Conservation (phyloP, 2,888 invertebrate genomes). For the Tetramorium bicarinatum region DNA sequence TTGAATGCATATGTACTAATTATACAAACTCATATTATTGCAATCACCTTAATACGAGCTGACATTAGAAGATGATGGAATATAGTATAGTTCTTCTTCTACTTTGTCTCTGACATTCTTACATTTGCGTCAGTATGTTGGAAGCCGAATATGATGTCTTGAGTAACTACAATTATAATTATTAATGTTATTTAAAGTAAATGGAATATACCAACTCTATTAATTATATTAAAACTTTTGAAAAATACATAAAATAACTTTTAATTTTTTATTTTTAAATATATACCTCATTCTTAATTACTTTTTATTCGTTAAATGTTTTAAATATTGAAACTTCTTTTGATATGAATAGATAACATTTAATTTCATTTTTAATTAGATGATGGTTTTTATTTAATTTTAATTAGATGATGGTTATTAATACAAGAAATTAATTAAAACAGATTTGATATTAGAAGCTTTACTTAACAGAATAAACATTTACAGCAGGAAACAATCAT, state of each 20-base stretch:
- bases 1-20: background rate
- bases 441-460: background rate
- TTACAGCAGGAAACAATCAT: constrained; percentile 39
- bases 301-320: background rate
- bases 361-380: background rate
- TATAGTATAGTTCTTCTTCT: background rate
- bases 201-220: background rate
- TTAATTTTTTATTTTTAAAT: background rate
- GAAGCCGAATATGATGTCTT: constrained; percentile 58
- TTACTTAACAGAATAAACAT: constrained; percentile 43
- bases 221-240: background rate
- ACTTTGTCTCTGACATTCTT: background rate
- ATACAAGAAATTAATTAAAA: background rate
- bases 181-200: background rate
- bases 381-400: too few relatives aligned
- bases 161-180: constrained; percentile 44
- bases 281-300: too few relatives aligned
- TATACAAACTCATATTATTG: background rate
- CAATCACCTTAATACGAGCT: background rate
- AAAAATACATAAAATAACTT: background rate
- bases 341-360: background rate
- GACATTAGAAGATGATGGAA: background rate
- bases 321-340: background rate
- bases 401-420: too few relatives aligned
- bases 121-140: constrained; percentile 43